Base-by-base conservation (phyloP, 2,888 invertebrate species). In the Ptychoptera albimana region DNA sequence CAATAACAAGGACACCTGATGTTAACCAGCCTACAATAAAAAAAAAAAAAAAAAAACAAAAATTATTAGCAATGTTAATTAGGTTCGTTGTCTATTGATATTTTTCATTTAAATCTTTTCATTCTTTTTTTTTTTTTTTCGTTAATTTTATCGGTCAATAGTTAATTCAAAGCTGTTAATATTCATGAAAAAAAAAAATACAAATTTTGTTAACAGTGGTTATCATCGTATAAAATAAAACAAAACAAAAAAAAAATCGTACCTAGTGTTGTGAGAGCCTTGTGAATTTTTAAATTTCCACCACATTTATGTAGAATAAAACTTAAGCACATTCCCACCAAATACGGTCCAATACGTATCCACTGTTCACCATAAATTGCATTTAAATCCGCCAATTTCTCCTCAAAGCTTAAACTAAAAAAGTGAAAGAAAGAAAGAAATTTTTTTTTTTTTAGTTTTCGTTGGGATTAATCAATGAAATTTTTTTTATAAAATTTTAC, bases 361-460 rank as follows among this genome's bases (percentile, higher is more conserved):
- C 79, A 79, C 2, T 82, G 80, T 54, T 83, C 80, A 55, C 79
- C 79, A 46, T 82, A 77, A 35, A 82, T 70, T 51, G 74, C 71
- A 46, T 78, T 74, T 51, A 78, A 78, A 5, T 74, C 60, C 1
- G 74, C 72, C 43, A 77, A 55, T 11, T 77, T 23, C 7, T 23
- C 23, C 3, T 32, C 9, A n/a, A 11, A n/a, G 3, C 11, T 11
- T 7, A 11, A 32, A 51, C 32, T 32, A 11, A 3, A 32, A 9
- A 11, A 32, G 9, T 7, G 9, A 7, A 32, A 32, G 2, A 32
- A 48, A 6, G 8, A 15, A 31, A 40, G 5, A 10, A 38, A 15
- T 38, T 8, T n/a, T n/a, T n/a, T n/a, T n/a, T n/a, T n/a, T n/a
- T n/a, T n/a, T n/a, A n/a, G n/a, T n/a, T n/a, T n/a, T n/a, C n/a